A percentile compares a stretch with the other conserved stretches of the same genome.
Evolutionary conservation across 2,888 invertebrate species (phyloP).

Genomic region (Tipula unca): DNA sequence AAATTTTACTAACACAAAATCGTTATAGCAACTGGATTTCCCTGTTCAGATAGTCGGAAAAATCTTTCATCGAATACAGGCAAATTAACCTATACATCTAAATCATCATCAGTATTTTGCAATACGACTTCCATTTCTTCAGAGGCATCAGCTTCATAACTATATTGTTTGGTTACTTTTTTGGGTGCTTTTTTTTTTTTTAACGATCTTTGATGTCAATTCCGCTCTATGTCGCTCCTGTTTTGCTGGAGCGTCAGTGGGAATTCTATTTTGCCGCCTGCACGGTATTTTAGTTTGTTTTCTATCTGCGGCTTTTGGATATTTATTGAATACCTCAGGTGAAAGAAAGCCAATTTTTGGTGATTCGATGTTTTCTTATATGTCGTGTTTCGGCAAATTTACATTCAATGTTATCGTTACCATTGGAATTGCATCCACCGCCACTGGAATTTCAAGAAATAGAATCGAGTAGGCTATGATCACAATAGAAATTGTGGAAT

Average conservation of each 20-base stretch:
- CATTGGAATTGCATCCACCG: background rate
- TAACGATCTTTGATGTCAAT: background rate
- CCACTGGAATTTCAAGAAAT: no score
- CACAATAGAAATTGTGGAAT: no score
- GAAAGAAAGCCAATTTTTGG: background rate
- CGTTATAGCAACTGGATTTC: background rate
- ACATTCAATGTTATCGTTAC: background rate
- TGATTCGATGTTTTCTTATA: background rate
- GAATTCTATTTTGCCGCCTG: background rate
- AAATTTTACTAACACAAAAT: background rate
- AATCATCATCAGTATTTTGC: background rate
- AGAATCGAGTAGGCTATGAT: no score
- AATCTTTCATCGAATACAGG: background rate
- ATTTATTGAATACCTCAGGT: background rate
- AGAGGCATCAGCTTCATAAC: background rate
- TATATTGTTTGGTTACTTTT: background rate
- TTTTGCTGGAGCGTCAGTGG: background rate
- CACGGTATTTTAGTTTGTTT: background rate
- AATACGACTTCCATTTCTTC: background rate
- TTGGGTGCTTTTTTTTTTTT: background rate
- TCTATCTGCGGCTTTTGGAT: background rate
- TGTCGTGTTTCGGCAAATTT: background rate
- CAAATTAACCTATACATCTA: background rate
- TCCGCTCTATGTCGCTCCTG: background rate
- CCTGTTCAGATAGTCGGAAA: no score